Conservation (phyloP, 2,113 vertebrate species). For the Chloropsis cyanopogon region DNA sequence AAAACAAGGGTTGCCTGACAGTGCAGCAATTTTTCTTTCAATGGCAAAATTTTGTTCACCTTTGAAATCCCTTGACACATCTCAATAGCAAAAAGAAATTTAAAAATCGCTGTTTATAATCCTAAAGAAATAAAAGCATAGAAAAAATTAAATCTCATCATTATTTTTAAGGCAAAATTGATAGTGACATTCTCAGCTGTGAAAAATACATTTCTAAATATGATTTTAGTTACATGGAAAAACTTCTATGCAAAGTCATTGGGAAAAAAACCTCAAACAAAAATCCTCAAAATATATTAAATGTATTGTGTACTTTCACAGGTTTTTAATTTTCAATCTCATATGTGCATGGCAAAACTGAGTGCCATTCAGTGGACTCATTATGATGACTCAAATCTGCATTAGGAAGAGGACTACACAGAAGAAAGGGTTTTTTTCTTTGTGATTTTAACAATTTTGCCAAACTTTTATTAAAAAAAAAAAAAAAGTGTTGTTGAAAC, state of each 20-base stretch:
- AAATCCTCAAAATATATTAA: not conserved
- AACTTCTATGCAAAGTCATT: not conserved
- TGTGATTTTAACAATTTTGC: not conserved
- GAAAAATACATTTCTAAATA: not conserved
- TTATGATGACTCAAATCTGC: not conserved
- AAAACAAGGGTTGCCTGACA: constrained; percentile 35
- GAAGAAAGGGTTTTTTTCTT: not conserved
- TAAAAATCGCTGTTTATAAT: not conserved
- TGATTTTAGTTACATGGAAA: not conserved
- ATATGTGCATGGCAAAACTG: not conserved
- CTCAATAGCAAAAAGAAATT: constrained; percentile 51
- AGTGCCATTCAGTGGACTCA: not conserved
- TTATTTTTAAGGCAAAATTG: not conserved
- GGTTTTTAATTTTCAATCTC: not conserved
- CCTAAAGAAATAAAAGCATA: not conserved
- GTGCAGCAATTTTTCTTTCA: constrained; percentile 49
- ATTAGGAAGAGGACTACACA: not conserved
- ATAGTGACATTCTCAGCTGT: not conserved
- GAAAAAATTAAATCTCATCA: not conserved
- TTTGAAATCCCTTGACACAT: constrained; percentile 48
- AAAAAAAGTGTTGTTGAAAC: not conserved
- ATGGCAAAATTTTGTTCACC: constrained; percentile 46
- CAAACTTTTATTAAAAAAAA: not conserved
- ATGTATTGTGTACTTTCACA: not conserved
- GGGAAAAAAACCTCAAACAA: not conserved